Evolutionary conservation across 2,113 vertebrate species (phyloP).

Genomic region (Vireo altiloquus): DNA sequence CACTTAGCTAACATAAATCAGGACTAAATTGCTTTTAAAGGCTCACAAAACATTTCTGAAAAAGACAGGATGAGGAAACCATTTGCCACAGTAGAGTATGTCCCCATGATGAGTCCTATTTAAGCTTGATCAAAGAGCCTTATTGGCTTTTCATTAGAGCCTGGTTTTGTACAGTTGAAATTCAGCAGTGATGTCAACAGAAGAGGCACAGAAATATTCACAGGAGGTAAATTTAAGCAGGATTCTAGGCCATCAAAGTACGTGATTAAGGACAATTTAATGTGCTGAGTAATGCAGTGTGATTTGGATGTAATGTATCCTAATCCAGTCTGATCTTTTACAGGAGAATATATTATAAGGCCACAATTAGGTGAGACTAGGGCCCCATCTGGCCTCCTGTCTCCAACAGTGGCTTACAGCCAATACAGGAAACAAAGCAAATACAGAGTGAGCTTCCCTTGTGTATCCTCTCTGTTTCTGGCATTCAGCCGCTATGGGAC

Average conservation of each 20-base stretch:
- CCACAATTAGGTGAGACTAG: constrained; percentile 60
- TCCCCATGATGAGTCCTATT: constrained; percentile 24
- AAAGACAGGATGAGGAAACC: constrained; percentile 46
- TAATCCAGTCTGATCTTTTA: constrained; percentile 65
- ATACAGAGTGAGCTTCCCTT: constrained; percentile 37
- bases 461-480: constrained; percentile 38
- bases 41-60: constrained; percentile 51
- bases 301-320: constrained; percentile 56
- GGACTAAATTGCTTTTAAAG: constrained; percentile 52
- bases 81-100: background rate
- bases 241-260: background rate
- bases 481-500: background rate
- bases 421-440: constrained; percentile 54
- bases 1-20: constrained; percentile 56
- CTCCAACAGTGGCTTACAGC: constrained; percentile 43
- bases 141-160: constrained; percentile 51
- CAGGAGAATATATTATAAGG: constrained; percentile 52
- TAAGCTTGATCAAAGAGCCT: constrained; percentile 46
- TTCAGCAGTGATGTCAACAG: constrained; percentile 2
- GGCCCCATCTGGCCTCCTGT: constrained; percentile 62
- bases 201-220: constrained; percentile 11
- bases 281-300: constrained; percentile 46
- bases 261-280: constrained; percentile 47
- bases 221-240: constrained; percentile 25
- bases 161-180: background rate